A percentile compares a stretch with the other conserved stretches of the same genome.
Evolutionary conservation across 2,888 invertebrate genomes (phyloP).

Genomic region (Caenorhabditis becei): DNA sequence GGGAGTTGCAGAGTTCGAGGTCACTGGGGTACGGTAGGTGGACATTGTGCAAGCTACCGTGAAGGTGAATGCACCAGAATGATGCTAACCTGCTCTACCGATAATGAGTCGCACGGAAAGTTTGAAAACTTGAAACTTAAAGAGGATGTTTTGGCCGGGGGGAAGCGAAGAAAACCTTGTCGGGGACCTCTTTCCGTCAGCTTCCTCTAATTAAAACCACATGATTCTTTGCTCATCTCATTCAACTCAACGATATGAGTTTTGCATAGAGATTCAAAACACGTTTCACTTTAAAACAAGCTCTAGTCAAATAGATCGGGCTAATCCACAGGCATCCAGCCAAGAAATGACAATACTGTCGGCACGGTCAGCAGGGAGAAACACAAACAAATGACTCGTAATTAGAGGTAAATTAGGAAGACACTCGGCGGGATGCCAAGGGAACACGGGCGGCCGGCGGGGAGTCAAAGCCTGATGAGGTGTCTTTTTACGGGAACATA

Average conservation of each 20-base stretch:
- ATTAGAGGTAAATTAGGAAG: slow-evolving; percentile 37
- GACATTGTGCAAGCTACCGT: neutral
- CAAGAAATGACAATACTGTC: slow-evolving; percentile 50
- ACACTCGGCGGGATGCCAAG: neutral
- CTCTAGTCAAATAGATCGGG: neutral
- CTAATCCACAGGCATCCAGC: slow-evolving; percentile 4
- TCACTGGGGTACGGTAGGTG: neutral
- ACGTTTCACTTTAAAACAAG: neutral
- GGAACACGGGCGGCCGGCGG: neutral
- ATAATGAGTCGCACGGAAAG: no score
- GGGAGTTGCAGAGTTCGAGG: slow-evolving; percentile 8
- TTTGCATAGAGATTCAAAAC: neutral
- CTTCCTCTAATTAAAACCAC: neutral
- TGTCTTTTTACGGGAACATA: slow-evolving; percentile 23
- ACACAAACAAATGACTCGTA: slow-evolving; percentile 58
- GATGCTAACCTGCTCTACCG: no score
- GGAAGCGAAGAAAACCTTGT: neutral
- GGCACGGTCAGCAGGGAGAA: slow-evolving; percentile 34
- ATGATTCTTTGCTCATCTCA: neutral
- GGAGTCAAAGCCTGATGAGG: slow-evolving; percentile 5
- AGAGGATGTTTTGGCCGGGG: no score
- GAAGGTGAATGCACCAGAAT: slow-evolving; percentile 12
- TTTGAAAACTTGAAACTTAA: no score
- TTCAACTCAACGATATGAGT: neutral
- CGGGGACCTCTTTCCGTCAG: neutral